phyloP scores from a whole-genome alignment of 1,140 invertebrate genomes.

The Diuraphis noxia region DNA sequence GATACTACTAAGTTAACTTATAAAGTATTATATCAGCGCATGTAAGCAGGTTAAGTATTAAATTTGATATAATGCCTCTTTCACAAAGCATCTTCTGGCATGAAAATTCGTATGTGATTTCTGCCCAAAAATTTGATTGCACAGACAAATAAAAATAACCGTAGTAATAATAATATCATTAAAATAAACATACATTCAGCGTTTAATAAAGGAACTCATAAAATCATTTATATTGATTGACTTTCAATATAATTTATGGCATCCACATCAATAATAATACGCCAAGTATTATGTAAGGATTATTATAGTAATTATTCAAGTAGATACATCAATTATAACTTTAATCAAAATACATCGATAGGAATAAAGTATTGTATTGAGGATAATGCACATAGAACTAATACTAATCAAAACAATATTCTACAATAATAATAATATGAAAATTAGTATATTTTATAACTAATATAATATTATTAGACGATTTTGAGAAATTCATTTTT shows the following conservation, averaged over 20 bases:
- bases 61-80: not conserved
- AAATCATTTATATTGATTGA: not conserved
- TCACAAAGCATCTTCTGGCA: not conserved
- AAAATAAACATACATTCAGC: not conserved
- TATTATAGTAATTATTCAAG: not conserved
- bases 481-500: not conserved
- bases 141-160: not conserved
- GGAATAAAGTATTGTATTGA: not conserved
- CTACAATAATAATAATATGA: not conserved
- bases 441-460: not conserved
- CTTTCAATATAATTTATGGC: not conserved
- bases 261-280: not conserved
- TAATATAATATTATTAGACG: not conserved
- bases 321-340: not conserved
- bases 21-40: too few species aligned
- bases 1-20: too few species aligned
- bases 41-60: not conserved
- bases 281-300: not conserved
- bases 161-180: not conserved
- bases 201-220: not conserved
- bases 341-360: not conserved
- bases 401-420: not conserved
- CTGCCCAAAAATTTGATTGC: not conserved
- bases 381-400: not conserved
- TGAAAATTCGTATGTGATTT: too few species aligned